Evolutionary conservation across 2,888 invertebrate species (phyloP), one percentile per base, ranked within the genome.

Genomic region (Euphydryas editha): DNA sequence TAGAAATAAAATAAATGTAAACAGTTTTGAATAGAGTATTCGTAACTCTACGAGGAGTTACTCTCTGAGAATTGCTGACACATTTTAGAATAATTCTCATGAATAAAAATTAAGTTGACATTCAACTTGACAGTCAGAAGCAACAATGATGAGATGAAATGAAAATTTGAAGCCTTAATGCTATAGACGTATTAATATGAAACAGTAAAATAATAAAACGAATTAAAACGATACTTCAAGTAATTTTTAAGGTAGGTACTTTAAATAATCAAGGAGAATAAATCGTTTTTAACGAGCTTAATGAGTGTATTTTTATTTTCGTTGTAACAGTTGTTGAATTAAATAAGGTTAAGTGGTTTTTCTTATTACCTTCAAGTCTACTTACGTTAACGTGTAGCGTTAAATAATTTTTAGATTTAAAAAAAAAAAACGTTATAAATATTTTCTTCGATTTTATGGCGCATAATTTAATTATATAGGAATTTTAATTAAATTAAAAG

Each of bases 91-190:
- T 76, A 81, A 81, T 81, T 81, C 77, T 81, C 80, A 83, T 86
- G 86, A 86, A 86, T 86, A 87, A 85, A 69, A 67, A 69, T 79
- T 79, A 76, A 80, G 79, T 81, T 81, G 82, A 81, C 83, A 80
- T 80, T 75, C 76, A 70, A 75, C 76, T 79, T 84, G 85, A 84
- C 87, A 86, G 82, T 79, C 83, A 78, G 81, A 79, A 81, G 80
- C 83, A 76, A 42, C 74, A 59, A 72, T 83, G 84, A 81, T 87
- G 83, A 82, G 80, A 72, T 75, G 75, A 76, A 80, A 86, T 87
- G 87, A 85, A 85, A 83, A 86, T 85, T 66, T 47, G 47, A 71
- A 64, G 57, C 59, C 67, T 59, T 67, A 59, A 61, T 55, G 55
- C 56, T 51, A 60, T 61, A 56, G 49, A 44, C 61, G 15, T 2